Conservation (phyloP, 2,113 vertebrate species). For the Chionomys nivalis region DNA sequence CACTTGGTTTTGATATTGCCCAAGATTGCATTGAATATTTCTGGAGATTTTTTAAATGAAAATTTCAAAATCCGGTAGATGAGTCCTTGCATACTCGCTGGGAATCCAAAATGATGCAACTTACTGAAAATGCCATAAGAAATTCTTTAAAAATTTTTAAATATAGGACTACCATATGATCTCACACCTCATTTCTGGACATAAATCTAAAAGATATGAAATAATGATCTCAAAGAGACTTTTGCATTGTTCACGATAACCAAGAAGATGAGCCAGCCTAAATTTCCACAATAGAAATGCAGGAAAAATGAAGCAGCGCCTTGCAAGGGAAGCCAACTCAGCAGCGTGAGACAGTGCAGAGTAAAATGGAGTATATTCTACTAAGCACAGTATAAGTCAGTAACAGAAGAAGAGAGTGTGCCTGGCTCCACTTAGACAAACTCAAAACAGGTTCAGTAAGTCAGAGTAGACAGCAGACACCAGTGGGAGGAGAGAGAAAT, state of each 20-base stretch:
- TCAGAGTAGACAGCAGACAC: background rate
- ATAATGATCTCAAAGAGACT: background rate
- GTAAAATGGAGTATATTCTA: background rate
- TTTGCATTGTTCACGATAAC: background rate
- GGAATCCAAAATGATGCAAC: background rate
- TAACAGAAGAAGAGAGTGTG: background rate
- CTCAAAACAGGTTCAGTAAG: background rate
- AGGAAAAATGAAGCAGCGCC: background rate
- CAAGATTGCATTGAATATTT: background rate
- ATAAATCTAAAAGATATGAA: background rate
- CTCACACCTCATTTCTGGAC: background rate
- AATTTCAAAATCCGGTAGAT: slow-evolving; percentile 30
- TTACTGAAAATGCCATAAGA: background rate
- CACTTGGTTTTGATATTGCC: background rate
- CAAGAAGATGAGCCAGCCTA: background rate
- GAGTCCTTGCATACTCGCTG: background rate
- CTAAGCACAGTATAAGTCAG: background rate
- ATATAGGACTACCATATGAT: background rate
- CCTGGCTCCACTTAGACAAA: background rate
- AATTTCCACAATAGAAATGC: background rate
- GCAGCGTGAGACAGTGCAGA: no score
- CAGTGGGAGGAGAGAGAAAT: background rate
- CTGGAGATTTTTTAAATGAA: background rate
- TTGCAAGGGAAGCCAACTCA: background rate
- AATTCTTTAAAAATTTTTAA: background rate